Evolutionary conservation across 2,888 invertebrate genomes (phyloP).

Genomic region (Anoncus sp.): DNA sequence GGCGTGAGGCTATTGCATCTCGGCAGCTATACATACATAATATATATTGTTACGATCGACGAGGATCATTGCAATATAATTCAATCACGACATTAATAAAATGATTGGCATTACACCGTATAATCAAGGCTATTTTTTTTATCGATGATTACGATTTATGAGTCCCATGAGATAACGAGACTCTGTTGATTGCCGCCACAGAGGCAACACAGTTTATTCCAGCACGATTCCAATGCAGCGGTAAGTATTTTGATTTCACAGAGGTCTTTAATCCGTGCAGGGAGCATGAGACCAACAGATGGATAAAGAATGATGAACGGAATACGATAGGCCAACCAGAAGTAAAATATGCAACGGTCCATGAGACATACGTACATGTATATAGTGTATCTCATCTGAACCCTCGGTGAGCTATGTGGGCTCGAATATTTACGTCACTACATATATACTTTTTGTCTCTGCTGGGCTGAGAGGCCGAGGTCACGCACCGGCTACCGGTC

Average conservation of each 20-base stretch:
- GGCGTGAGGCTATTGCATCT: too few species aligned
- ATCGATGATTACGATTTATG: neutral
- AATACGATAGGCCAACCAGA: slow-evolving; percentile 24
- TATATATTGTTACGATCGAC: too few species aligned
- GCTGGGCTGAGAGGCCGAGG: slow-evolving; percentile 53
- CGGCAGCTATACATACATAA: too few species aligned
- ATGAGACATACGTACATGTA: slow-evolving; percentile 23
- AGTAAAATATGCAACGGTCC: slow-evolving; percentile 72
- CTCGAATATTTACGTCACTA: slow-evolving; percentile 52
- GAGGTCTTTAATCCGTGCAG: slow-evolving; percentile 26
- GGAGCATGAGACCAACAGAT: slow-evolving; percentile 27
- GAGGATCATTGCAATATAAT: too few species aligned
- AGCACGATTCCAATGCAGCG: slow-evolving; percentile 7
- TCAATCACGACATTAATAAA: too few species aligned
- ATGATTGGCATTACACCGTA: too few species aligned
- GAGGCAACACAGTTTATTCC: neutral
- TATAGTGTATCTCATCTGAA: slow-evolving; percentile 5
- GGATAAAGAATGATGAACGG: slow-evolving; percentile 24
- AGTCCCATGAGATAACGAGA: neutral
- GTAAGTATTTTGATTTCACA: slow-evolving; percentile 5
- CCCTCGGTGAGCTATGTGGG: slow-evolving; percentile 27
- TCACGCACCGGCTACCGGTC: slow-evolving; percentile 54
- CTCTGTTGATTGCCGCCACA: neutral
- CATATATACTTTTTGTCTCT: slow-evolving; percentile 52
- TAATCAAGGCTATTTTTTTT: too few species aligned